phyloP scores from a whole-genome alignment of 2,797 vertebrate species.

The Heteromormyrus szaboi region DNA sequence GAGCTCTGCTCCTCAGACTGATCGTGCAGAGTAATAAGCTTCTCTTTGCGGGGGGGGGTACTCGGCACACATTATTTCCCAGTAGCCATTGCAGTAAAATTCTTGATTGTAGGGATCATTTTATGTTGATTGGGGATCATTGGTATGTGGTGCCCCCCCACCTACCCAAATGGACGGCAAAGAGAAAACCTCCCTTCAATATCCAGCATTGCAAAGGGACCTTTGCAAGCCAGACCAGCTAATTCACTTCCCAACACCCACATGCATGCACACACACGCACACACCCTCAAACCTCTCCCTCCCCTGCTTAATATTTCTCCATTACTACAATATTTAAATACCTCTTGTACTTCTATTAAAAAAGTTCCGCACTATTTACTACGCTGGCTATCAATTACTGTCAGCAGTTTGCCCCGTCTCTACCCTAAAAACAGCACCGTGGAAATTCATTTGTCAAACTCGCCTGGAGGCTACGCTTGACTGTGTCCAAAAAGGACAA shows the following conservation, averaged over 20 bases:
- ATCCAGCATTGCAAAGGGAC: slow-evolving; percentile 1
- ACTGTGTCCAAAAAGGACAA: slow-evolving; percentile 61
- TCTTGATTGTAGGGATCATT: neutral
- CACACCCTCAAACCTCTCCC: slow-evolving; percentile 13
- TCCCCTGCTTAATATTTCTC: slow-evolving; percentile 52
- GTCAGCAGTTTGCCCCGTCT: slow-evolving; percentile 51
- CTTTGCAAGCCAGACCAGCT: neutral
- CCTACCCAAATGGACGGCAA: neutral
- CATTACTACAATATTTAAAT: slow-evolving; percentile 71
- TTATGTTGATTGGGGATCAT: neutral
- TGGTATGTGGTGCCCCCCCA: neutral
- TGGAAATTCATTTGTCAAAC: slow-evolving; percentile 70
- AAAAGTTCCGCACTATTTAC: slow-evolving; percentile 73
- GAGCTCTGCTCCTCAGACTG: neutral
- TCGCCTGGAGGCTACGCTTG: slow-evolving; percentile 59
- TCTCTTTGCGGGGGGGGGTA: neutral
- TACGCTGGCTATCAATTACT: slow-evolving; percentile 68
- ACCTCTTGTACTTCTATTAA: slow-evolving; percentile 71
- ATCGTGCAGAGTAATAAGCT: neutral
- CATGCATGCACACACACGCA: neutral
- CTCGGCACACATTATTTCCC: neutral
- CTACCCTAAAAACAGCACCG: slow-evolving; percentile 35
- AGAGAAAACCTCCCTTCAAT: neutral
- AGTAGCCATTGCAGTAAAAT: neutral
- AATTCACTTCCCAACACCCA: neutral